Base-by-base conservation (phyloP, 2,797 vertebrate species). In the Tokudaia tokunoshimensis region DNA sequence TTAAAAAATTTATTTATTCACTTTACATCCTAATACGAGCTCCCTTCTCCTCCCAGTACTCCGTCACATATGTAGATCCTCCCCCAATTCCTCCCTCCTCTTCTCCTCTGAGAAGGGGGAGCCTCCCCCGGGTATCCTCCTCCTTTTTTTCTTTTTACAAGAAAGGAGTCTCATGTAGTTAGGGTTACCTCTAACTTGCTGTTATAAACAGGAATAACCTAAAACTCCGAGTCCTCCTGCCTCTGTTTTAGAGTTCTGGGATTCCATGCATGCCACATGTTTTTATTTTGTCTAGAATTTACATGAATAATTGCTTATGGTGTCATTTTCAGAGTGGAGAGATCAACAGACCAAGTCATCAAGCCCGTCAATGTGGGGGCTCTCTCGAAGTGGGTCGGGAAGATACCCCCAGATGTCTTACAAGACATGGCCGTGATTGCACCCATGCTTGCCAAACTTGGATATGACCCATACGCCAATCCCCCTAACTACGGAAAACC, bases 311-410 rank as follows among this genome's bases (percentile, higher is more conserved):
- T 89, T 87, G 37, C 72, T 89, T 41, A 11, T 15, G 47, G 80
- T 96, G 85, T 79, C 98, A 59, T 88, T 95, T 93, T 82, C 97
- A 99, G 99, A 98, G 99, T 99, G 97, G 99, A 99, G 98, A 98
- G 99, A 96, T 99, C 99, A 72, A 99, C 99, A 78, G 99, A 99
- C 97, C 99, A 99, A 97, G 99, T 99, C 91, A 99, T 99, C 98
- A 99, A 99, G 95, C 99, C 99, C 0, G 99, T 99, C 96, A 99
- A 99, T 0, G 98, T 99, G 97, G 99, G 99, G 96, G 99, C 99
- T 0, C 98, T 99, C 93, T 99, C 99, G 34, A 99, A 99, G 97
- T 99, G 99, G 99, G 99, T 99, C 67, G 99, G 99, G 84, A 99
- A 99, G 98, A 99, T 99, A 91, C 99, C 99, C 0, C 96, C 98